Evolutionary conservation across 2,113 vertebrate species (phyloP).

Genomic region (Cettia cetti): DNA sequence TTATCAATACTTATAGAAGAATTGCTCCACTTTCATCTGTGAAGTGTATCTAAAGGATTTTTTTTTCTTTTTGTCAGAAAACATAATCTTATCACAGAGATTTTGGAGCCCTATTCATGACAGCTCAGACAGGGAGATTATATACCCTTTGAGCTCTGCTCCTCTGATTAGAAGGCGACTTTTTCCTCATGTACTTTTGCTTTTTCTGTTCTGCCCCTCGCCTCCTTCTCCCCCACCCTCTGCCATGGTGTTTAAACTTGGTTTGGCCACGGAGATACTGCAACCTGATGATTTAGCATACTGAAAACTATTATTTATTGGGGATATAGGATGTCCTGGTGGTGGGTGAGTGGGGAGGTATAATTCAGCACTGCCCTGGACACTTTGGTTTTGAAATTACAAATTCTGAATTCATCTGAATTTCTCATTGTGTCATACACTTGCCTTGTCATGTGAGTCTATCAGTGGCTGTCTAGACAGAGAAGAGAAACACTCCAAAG

Average conservation of each 20-base stretch:
- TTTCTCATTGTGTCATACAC: background rate
- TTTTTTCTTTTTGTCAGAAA: background rate
- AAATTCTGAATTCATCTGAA: background rate
- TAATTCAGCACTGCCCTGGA: background rate
- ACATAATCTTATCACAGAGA: constrained; percentile 13
- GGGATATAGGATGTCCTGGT: background rate
- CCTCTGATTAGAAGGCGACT: background rate
- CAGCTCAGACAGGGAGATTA: background rate
- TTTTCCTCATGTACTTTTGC: background rate
- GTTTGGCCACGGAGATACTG: background rate
- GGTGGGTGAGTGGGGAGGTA: background rate
- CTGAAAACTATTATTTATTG: background rate
- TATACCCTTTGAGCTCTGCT: background rate
- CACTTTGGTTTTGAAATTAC: background rate
- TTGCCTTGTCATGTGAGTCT: background rate
- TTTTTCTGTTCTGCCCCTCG: background rate
- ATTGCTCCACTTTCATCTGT: background rate
- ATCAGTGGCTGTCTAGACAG: background rate
- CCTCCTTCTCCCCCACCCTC: rapidly evolving
- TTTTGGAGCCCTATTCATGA: background rate
- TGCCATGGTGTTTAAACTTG: background rate
- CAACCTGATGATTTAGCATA: background rate
- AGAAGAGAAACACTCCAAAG: background rate
- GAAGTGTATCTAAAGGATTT: background rate
- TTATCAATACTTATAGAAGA: background rate